phyloP scores from a whole-genome alignment of 2,888 invertebrate species.

The Microplitis deprimator region DNA sequence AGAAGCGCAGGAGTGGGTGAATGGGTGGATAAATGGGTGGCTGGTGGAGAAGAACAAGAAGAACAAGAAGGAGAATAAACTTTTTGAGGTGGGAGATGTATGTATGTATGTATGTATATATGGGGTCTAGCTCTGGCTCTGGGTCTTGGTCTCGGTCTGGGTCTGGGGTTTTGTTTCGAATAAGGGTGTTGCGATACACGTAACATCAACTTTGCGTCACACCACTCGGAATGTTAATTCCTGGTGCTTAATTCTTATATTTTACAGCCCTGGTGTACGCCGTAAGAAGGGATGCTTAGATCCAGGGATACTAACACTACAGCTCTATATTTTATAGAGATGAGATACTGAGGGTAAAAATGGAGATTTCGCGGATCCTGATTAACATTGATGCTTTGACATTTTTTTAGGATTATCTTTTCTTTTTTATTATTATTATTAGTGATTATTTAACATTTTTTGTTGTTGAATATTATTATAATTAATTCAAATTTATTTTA shows the following conservation, averaged over 20 bases:
- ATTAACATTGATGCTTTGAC: conserved; percentile 26
- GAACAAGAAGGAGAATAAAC: conserved; percentile 48
- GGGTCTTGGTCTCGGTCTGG: no score
- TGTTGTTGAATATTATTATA: no score
- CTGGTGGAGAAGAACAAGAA: conserved; percentile 43
- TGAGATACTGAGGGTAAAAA: conserved; percentile 47
- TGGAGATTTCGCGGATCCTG: conserved; percentile 30
- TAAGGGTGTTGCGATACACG: conserved; percentile 65
- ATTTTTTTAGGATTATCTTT: conserved; percentile 8
- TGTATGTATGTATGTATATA: no score
- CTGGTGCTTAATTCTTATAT: conserved; percentile 71
- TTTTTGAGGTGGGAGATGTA: conserved; percentile 45
- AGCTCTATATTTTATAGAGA: conserved; percentile 35
- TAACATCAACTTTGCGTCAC: conserved; percentile 41
- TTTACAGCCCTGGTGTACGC: conserved; percentile 59
- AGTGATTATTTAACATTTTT: no score
- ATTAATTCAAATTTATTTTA: no score
- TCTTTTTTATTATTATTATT: no score
- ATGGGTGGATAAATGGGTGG: conserved; percentile 40
- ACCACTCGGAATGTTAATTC: conserved; percentile 70
- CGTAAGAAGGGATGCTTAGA: conserved; percentile 51
- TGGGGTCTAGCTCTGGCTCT: no score
- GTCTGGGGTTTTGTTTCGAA: conserved; percentile 64
- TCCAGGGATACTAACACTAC: conserved; percentile 12
- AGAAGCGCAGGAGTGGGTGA: conserved; percentile 35